Conservation (phyloP, 2,797 vertebrate genomes). For the Micrastur ruficollis region DNA sequence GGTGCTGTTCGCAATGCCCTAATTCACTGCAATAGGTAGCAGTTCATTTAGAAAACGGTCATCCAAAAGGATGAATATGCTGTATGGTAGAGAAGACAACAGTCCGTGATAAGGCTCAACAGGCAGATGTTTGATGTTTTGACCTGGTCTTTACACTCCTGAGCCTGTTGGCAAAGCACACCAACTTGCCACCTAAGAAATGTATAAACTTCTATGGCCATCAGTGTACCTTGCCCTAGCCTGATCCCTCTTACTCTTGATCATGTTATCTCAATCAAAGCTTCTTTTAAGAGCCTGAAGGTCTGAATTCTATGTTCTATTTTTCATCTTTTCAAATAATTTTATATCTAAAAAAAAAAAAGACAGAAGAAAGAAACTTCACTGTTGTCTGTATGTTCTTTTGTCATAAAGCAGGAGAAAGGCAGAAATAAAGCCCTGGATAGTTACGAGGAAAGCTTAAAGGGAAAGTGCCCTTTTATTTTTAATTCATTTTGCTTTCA, state of each 20-base stretch:
- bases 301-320: neutral
- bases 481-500: slow-evolving; percentile 51
- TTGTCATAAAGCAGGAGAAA: neutral
- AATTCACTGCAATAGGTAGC: neutral
- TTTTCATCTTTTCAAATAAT: neutral
- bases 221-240: neutral
- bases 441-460: neutral
- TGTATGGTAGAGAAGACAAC: neutral
- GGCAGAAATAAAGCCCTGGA: neutral
- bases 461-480: slow-evolving; percentile 11
- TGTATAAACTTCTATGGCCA: neutral
- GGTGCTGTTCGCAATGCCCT: neutral
- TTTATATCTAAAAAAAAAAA: neutral
- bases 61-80: neutral
- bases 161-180: neutral
- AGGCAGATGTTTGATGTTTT: neutral
- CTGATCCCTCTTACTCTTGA: neutral
- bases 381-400: neutral
- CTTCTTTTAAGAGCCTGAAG: neutral
- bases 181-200: neutral
- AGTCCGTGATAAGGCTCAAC: neutral
- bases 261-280: neutral
- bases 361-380: neutral
- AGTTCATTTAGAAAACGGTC: neutral
- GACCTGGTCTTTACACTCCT: neutral